Base-by-base conservation (phyloP, 2,888 invertebrate species). In the Rhamphomyia laevipes region DNA sequence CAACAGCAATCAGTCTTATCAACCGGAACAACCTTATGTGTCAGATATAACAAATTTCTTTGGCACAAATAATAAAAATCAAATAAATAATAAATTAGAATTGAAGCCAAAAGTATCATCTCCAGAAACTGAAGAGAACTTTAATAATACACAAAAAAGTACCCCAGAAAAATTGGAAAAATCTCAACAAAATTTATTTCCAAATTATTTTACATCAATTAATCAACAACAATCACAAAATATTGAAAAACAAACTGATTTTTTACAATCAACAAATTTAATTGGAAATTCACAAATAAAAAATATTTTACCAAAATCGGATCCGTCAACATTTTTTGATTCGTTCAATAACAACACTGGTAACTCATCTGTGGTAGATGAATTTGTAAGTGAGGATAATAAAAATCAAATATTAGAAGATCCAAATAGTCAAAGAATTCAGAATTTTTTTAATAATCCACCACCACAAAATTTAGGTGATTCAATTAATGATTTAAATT, bases 371-470 rank as follows among this genome's bases (percentile, higher is more conserved):
- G 23, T 9, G 9, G 2, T 2, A 9, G 23, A 27, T 9, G 23
- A 27, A 27, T 27, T 27, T 6, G 6, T 51, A 49, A 10, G 49
- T 53, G 2, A 50, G 51, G 10, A 40, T 46, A 45, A 23, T 11
- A 30, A 46, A 38, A 17, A 23, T 11, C 33, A 46, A 38, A 17
- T 47, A 45, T 47, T 15, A 12, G 58, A 58, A 47, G 57, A 57
- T 12, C 51, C 53, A 1, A 55, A 55, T 38, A 49, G 66, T 55
- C 67, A 67, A 42, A 62, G 63, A 17, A 66, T 70, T 44, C 68
- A 68, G 49, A 66, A 67, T 57, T 70, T 70, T 52, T 70, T 70
- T 52, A 70, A 69, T 48, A 68, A 70, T 63, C 68, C 70, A 16
- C 69, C 69, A 43, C 60, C 63, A 18, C 66, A 67, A 49, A 63